These are phyloP conservation scores for Diacarnus erythraeanus DNA, from an alignment of 37 sponge, comb jelly and placozoan species.

Conservation along the genomic window DNA sequence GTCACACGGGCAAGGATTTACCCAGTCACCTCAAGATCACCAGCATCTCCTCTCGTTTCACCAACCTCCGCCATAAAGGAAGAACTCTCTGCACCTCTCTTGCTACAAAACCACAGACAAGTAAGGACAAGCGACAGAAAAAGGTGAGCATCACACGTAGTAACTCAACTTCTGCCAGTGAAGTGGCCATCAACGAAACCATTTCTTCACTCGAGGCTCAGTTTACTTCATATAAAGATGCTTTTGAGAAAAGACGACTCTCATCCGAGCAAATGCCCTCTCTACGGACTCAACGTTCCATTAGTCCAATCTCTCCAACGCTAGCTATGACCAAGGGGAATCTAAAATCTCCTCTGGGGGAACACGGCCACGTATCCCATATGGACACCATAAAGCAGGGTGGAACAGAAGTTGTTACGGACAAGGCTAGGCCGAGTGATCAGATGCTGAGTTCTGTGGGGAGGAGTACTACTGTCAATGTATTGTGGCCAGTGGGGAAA, in stretches of 20 bases:
- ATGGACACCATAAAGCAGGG: not conserved
- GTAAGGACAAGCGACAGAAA: not conserved
- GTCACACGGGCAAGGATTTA: not conserved
- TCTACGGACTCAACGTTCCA: not conserved
- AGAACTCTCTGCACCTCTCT: not conserved
- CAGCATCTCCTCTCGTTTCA: slow-evolving; percentile 23
- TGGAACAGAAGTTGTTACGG: not conserved
- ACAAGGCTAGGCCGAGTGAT: not conserved
- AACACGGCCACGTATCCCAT: not conserved
- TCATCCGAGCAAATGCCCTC: not conserved
- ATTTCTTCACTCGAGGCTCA: not conserved
- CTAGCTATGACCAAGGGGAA: not conserved
- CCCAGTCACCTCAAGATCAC: slow-evolving; percentile 19
- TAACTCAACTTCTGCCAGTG: slow-evolving; percentile 27
- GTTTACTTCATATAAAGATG: slow-evolving; percentile 17
- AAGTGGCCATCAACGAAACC: slow-evolving; percentile 3
- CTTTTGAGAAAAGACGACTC: slow-evolving; percentile 1
- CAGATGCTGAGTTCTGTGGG: not conserved
- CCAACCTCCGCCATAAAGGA: slow-evolving; percentile 22
- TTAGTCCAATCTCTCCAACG: not conserved
- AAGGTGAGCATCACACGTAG: not conserved
- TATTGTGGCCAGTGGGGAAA: not conserved
- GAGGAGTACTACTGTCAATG: not conserved
- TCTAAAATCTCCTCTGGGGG: not conserved
- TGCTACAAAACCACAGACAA: not conserved